Base-by-base conservation (phyloP, 2,888 invertebrate genomes). In the Rhagonycha fulva region DNA sequence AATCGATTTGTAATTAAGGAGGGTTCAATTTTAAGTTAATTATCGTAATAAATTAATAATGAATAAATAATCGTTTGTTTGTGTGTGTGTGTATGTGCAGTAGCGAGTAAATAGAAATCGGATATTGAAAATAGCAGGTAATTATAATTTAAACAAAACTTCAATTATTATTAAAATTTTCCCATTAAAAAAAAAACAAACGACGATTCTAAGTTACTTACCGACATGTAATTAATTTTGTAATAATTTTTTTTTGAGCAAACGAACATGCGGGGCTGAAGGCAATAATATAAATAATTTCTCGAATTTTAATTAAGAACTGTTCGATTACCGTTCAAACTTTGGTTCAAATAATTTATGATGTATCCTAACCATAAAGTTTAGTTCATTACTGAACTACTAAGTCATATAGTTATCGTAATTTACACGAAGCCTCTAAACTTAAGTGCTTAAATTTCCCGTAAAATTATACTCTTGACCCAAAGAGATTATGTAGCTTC, bases 401-500 rank as follows among this genome's bases (percentile, higher is more conserved):
- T 66, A 66, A 66, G 63, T 66, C 63, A 66, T 66, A 66, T 66
- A 66, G 63, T 66, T 66, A 66, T 66, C 23, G 63, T 66, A 66
- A 66, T 66, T 66, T 66, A 66, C 23, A 66, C 63, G 26, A n/a
- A 26, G 26, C 63, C 24, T 47, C 47, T 66, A 66, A 66, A 66
- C 30, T 24, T 66, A 62, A 68, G 72, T 72, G 72, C 67, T 60
- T 60, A 72, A 72, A 72, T 72, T 68, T 72, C 72, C 68, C 61
- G 28, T 67, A 68, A 30, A 72, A 68, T 68, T 72, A 68, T 61
- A 68, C 72, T 47, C 47, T 72, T 72, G 72, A 68, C 72, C 68
- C 68, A 61, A 63, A 60, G 68, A 24, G 61, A 68, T 72, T 72
- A 66, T 26, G 24, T 66, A 47, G 47, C 47, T 47, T 47, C 47